Percentiles rank a stretch among this genome's conserved stretches.
phyloP scores from a whole-genome alignment of 2,888 invertebrate species.

The Tipula lateralis region DNA sequence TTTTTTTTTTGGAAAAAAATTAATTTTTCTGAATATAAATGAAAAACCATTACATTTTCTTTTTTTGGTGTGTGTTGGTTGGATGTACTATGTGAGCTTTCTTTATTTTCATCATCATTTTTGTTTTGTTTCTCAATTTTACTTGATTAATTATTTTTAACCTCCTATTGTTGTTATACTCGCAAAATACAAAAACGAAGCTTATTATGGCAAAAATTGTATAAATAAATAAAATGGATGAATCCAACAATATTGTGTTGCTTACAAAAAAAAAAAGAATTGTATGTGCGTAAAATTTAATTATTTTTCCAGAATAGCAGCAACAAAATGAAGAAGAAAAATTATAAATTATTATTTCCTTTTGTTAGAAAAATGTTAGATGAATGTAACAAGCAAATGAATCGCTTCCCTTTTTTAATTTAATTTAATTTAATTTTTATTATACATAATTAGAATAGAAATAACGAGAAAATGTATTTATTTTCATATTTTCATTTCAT shows the following conservation, averaged over 20 bases:
- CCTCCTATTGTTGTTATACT: neutral
- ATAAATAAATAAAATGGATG: neutral
- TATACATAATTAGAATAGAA: constrained; percentile 6
- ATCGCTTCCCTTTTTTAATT: constrained; percentile 1
- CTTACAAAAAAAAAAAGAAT: neutral
- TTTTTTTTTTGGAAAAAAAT: neutral
- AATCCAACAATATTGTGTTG: neutral
- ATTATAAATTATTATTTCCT: neutral
- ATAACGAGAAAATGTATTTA: neutral
- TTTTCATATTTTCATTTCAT: neutral
- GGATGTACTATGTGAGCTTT: neutral
- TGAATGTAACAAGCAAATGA: neutral
- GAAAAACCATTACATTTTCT: constrained; percentile 1
- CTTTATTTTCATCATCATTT: neutral
- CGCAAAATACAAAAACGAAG: neutral
- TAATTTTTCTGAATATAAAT: neutral
- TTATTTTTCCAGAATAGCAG: neutral
- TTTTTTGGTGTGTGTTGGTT: neutral
- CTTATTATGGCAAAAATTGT: neutral
- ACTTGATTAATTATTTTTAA: constrained; percentile 19
- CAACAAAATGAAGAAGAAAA: neutral
- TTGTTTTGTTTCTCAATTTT: constrained; percentile 4
- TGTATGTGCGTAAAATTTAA: constrained; percentile 14
- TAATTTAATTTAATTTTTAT: constrained; percentile 11
- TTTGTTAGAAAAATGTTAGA: neutral